phyloP scores from a whole-genome alignment of 2,888 invertebrate genomes.

The Syrphus vitripennis region DNA sequence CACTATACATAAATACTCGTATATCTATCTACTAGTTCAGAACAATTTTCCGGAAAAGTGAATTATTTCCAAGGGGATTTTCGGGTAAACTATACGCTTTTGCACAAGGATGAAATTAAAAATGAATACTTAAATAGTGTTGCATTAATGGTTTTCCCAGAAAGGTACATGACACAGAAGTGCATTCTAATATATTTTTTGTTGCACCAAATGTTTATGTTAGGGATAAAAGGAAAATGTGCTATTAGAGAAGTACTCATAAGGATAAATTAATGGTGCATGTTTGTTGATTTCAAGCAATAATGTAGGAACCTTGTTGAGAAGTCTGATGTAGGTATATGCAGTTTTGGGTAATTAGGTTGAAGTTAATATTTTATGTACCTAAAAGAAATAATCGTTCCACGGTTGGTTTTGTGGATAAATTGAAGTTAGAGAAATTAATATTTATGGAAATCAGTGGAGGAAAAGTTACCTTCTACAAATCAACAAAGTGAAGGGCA shows the following conservation, averaged over 20 bases:
- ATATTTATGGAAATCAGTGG: too few relatives aligned
- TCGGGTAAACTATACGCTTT: conserved; percentile 11
- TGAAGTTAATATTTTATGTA: not conserved
- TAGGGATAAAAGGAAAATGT: not conserved
- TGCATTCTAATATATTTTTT: not conserved
- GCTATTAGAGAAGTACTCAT: too few relatives aligned
- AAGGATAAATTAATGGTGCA: not conserved
- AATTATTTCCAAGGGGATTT: conserved; percentile 46
- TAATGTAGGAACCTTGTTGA: not conserved
- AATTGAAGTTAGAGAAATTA: too few relatives aligned
- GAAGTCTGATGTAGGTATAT: too few relatives aligned
- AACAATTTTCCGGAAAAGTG: conserved; percentile 26
- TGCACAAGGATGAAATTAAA: conserved; percentile 37
- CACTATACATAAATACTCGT: too few relatives aligned
- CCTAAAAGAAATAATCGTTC: too few relatives aligned
- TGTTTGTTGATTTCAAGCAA: not conserved
- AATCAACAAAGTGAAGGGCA: too few relatives aligned
- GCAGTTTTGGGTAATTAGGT: not conserved
- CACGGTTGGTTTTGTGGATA: too few relatives aligned
- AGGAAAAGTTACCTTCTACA: too few relatives aligned
- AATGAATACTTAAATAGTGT: conserved; percentile 51
- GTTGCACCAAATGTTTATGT: not conserved
- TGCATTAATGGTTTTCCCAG: conserved; percentile 9
- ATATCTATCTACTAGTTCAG: not conserved
- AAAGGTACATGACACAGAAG: not conserved